These are phyloP conservation scores for Aphrocallistes beatrix DNA, from an alignment of 37 sponge, comb jelly and placozoan genomes.

Conservation along the genomic window DNA sequence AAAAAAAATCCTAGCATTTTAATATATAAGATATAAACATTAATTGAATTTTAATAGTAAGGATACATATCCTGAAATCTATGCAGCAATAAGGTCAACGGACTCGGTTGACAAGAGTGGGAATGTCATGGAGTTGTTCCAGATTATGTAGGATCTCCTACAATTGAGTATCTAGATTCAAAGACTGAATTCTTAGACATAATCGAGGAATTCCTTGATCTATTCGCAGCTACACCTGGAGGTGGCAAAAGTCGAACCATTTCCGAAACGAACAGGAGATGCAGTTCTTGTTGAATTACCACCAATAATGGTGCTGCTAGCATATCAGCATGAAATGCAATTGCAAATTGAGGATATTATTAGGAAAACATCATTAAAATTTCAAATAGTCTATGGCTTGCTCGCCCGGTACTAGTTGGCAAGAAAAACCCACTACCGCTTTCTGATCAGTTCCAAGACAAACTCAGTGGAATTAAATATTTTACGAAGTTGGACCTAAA, in stretches of 20 bases:
- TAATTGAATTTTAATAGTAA: too few species aligned
- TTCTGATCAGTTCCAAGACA: neutral
- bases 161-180: neutral
- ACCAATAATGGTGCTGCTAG: neutral
- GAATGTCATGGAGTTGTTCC: neutral
- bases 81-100: neutral
- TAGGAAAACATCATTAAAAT: neutral
- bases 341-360: conserved; percentile 12
- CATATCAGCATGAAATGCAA: neutral
- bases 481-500: conserved; percentile 3
- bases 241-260: neutral
- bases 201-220: neutral
- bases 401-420: neutral
- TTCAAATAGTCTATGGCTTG: neutral
- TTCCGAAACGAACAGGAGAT: neutral
- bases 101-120: neutral
- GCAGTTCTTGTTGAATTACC: neutral
- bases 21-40: too few species aligned
- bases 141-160: neutral
- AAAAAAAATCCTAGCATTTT: too few species aligned
- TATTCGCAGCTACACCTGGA: neutral
- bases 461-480: neutral
- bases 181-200: neutral
- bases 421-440: conserved; percentile 2
- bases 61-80: neutral